These are phyloP conservation scores for Leptosomus discolor DNA, from an alignment of 2,113 vertebrate species.

Conservation along the genomic window DNA sequence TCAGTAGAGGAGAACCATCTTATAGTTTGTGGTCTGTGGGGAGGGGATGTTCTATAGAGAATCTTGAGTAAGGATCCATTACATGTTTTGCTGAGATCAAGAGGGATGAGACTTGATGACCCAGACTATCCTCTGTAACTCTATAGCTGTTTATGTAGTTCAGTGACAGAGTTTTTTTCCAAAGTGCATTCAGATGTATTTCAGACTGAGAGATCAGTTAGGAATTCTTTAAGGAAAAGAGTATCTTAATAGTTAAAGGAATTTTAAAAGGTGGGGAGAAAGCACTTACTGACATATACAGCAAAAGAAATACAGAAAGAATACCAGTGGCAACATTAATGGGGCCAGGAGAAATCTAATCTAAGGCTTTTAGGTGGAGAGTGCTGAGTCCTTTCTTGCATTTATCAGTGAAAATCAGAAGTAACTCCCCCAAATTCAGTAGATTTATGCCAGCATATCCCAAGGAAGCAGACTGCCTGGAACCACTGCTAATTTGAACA, in stretches of 20 bases:
- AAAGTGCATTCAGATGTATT: neutral
- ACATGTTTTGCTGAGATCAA: neutral
- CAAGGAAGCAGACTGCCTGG: slow-evolving; percentile 66
- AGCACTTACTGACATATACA: neutral
- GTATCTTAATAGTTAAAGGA: neutral
- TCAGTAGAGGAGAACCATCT: neutral
- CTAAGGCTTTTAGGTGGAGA: slow-evolving; percentile 20
- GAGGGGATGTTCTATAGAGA: neutral
- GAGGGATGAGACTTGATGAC: neutral
- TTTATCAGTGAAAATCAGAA: slow-evolving; percentile 55
- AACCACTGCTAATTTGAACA: slow-evolving; percentile 60
- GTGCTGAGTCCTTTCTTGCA: neutral
- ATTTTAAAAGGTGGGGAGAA: neutral
- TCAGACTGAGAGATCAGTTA: neutral
- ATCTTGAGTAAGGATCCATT: neutral
- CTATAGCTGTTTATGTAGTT: neutral
- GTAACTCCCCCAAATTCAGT: slow-evolving; percentile 19
- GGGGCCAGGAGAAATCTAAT: slow-evolving; percentile 6
- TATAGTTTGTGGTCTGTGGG: neutral
- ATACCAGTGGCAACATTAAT: neutral
- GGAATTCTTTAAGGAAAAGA: neutral
- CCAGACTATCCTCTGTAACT: neutral
- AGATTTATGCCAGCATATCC: slow-evolving; percentile 50
- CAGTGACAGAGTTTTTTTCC: neutral
- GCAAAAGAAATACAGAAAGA: neutral